phyloP scores from a whole-genome alignment of 2,888 invertebrate species.

The Cosmia trapezina region DNA sequence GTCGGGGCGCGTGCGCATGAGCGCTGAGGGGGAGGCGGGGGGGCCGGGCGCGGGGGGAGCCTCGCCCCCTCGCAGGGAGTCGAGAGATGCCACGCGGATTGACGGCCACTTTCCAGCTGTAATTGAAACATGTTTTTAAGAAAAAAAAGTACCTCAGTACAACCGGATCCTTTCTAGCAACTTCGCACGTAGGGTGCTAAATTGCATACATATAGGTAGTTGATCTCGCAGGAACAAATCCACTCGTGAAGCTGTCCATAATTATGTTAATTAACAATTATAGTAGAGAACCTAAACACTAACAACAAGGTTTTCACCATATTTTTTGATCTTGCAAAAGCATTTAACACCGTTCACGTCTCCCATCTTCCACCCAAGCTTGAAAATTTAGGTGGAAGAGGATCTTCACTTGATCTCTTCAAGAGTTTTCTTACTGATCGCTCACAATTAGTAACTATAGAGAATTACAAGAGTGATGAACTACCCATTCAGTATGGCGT shows the following conservation, averaged over 20 bases:
- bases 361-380: too few relatives aligned
- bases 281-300: not conserved
- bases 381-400: not conserved
- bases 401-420: not conserved
- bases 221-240: not conserved
- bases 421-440: not conserved
- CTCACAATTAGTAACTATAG: not conserved
- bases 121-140: fast-evolving
- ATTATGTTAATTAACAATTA: too few relatives aligned
- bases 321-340: not conserved
- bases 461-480: not conserved
- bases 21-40: slow-evolving; percentile 77
- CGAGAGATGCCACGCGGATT: slow-evolving; percentile 85
- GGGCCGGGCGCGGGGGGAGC: slow-evolving; percentile 58
- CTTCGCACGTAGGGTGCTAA: too few relatives aligned
- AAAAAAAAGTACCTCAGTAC: not conserved
- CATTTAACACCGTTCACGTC: not conserved
- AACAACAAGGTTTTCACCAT: not conserved
- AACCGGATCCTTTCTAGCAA: too few relatives aligned
- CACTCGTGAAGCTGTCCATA: not conserved
- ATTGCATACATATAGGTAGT: too few relatives aligned
- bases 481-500: too few relatives aligned
- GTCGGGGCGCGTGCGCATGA: slow-evolving; percentile 86
- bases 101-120: slow-evolving; percentile 83
- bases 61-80: slow-evolving; percentile 75